Conservation (phyloP, 2,888 invertebrate genomes). For the Sesia bembeciformis region DNA sequence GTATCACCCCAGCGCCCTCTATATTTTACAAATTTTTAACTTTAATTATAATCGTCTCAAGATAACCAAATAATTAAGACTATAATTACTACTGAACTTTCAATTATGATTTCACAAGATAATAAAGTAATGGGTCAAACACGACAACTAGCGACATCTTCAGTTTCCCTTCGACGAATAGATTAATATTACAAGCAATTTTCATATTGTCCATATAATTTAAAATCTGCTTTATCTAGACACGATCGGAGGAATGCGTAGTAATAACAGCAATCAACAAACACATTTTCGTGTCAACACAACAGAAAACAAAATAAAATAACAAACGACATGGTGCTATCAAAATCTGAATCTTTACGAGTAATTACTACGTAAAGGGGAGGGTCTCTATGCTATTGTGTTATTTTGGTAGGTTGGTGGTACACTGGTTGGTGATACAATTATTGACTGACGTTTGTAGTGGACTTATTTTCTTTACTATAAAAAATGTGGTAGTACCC, state of each 20-base stretch:
- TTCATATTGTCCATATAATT: not conserved
- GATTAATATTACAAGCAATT: too few species aligned
- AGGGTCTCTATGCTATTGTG: not conserved
- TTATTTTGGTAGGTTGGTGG: not conserved
- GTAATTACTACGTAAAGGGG: slow-evolving; percentile 20
- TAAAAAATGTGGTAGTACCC: not conserved
- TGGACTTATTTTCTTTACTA: not conserved
- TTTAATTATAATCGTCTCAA: too few species aligned
- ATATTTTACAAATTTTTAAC: too few species aligned
- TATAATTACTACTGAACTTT: too few species aligned
- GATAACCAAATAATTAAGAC: too few species aligned
- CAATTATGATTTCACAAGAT: too few species aligned
- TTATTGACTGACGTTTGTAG: not conserved
- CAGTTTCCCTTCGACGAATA: too few species aligned
- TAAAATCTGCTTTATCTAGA: not conserved
- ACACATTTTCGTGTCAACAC: slow-evolving; percentile 58
- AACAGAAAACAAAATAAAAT: slow-evolving; percentile 21
- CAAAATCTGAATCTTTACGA: slow-evolving; percentile 39
- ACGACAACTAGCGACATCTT: too few species aligned
- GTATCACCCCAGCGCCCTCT: too few species aligned
- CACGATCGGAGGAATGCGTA: not conserved
- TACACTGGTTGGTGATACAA: not conserved
- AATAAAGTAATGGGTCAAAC: too few species aligned
- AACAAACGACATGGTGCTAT: slow-evolving; percentile 60
- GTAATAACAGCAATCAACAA: slow-evolving; percentile 48